phyloP scores from a whole-genome alignment of 2,113 vertebrate genomes.

The Alethe diademata region DNA sequence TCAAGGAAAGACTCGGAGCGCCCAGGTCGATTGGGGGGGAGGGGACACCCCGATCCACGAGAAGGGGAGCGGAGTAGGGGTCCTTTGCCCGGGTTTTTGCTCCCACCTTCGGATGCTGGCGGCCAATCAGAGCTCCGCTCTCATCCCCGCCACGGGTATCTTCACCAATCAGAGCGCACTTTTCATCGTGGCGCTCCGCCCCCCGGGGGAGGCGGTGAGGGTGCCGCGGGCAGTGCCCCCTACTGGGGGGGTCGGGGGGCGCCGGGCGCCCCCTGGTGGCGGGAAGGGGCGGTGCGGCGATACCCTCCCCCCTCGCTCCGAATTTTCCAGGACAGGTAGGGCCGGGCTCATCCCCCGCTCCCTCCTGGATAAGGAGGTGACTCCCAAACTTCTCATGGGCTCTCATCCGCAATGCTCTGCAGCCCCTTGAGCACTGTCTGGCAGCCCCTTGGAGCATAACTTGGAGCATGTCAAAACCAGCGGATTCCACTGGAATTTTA shows the following conservation, averaged over 20 bases:
- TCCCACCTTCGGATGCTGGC: neutral
- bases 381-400: accelerated
- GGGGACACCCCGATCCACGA: too few species aligned
- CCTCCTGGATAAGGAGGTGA: accelerated
- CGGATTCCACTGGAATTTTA: neutral
- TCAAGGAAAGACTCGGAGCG: neutral
- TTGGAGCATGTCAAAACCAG: neutral
- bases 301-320: neutral
- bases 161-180: neutral
- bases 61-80: neutral
- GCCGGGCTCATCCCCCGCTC: accelerated
- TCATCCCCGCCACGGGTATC: neutral
- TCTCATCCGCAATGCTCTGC: accelerated
- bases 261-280: neutral
- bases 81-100: neutral
- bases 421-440: too few species aligned
- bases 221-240: neutral
- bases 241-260: neutral
- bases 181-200: neutral
- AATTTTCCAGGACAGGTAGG: too few species aligned
- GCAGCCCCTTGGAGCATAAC: accelerated
- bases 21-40: neutral
- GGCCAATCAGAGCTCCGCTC: constrained; percentile 4
- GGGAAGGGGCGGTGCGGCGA: neutral
- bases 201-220: neutral